Evolutionary conservation across 1,140 invertebrate genomes (phyloP).

Genomic region (Condylostylus longicornis): DNA sequence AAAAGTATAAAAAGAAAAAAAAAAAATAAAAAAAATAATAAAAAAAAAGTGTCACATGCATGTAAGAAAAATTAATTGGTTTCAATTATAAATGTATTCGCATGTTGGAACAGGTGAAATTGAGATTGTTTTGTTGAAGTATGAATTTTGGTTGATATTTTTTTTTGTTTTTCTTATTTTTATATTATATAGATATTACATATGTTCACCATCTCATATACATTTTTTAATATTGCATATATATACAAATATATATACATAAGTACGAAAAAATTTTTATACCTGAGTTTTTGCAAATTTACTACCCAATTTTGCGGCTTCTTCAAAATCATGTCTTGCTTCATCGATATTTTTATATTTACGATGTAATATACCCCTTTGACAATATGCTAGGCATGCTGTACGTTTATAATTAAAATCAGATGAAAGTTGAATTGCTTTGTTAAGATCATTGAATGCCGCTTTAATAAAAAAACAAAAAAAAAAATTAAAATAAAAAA

Average conservation of each 20-base stretch:
- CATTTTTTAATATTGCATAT: slow-evolving; percentile 3
- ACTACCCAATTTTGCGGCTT: slow-evolving; percentile 54
- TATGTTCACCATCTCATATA: neutral
- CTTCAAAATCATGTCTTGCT: slow-evolving; percentile 52
- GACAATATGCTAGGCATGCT: slow-evolving; percentile 56
- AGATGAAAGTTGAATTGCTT: slow-evolving; percentile 44
- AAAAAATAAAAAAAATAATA: no score
- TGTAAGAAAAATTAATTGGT: no score
- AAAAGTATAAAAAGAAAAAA: no score
- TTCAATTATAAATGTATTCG: neutral
- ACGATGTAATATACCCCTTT: slow-evolving; percentile 53
- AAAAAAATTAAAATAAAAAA: no score
- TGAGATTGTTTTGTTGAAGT: no score
- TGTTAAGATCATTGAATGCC: slow-evolving; percentile 53
- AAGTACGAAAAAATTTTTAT: slow-evolving; percentile 4
- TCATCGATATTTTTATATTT: slow-evolving; percentile 40
- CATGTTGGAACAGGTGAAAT: no score
- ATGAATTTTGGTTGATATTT: no score
- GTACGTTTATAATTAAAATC: slow-evolving; percentile 42
- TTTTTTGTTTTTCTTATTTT: no score
- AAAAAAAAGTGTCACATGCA: no score
- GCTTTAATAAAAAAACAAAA: slow-evolving; percentile 36
- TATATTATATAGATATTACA: no score
- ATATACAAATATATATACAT: neutral
- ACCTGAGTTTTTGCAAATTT: slow-evolving; percentile 60